A percentile compares a stretch with the other conserved stretches of the same genome.
These are phyloP conservation scores for Stramonita haemastoma DNA, from an alignment of 2,888 invertebrate species.

Conservation along the genomic window DNA sequence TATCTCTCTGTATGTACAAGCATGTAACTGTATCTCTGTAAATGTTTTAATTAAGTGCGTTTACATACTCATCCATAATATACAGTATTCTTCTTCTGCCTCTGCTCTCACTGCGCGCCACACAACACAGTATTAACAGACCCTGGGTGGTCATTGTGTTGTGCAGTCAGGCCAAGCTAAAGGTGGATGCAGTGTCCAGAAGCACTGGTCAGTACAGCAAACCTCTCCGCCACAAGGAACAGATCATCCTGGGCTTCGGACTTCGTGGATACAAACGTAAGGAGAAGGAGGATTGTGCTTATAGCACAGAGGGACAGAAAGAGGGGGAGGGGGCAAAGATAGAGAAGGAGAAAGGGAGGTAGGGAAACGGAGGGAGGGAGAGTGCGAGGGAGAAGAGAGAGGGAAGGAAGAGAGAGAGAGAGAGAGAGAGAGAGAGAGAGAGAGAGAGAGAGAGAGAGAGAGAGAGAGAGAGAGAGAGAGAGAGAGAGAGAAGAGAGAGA, in stretches of 20 bases:
- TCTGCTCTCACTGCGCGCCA: too few relatives aligned
- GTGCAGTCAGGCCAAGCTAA: constrained; percentile 60
- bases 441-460: neutral
- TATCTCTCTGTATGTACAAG: too few relatives aligned
- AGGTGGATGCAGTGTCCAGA: constrained; percentile 61
- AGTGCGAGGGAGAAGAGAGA: too few relatives aligned
- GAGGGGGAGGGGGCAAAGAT: neutral
- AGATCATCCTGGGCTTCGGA: constrained; percentile 63
- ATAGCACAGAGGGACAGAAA: neutral
- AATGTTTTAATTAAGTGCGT: too few relatives aligned
- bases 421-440: neutral
- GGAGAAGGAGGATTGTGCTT: neutral
- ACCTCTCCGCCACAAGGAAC: constrained; percentile 55
- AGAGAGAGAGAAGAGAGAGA: too few relatives aligned
- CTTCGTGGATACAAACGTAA: constrained; percentile 60
- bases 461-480: too few relatives aligned
- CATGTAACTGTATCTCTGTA: too few relatives aligned
- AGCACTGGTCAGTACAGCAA: constrained; percentile 52
- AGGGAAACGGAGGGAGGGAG: too few relatives aligned
- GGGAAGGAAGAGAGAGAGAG: neutral
- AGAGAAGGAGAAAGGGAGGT: neutral
- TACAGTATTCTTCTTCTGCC: too few relatives aligned
- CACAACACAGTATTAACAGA: too few relatives aligned
- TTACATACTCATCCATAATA: too few relatives aligned
- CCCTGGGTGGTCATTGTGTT: neutral